Conservation (phyloP, 2,888 invertebrate species). For the Leptinotarsa rubiginosa region DNA sequence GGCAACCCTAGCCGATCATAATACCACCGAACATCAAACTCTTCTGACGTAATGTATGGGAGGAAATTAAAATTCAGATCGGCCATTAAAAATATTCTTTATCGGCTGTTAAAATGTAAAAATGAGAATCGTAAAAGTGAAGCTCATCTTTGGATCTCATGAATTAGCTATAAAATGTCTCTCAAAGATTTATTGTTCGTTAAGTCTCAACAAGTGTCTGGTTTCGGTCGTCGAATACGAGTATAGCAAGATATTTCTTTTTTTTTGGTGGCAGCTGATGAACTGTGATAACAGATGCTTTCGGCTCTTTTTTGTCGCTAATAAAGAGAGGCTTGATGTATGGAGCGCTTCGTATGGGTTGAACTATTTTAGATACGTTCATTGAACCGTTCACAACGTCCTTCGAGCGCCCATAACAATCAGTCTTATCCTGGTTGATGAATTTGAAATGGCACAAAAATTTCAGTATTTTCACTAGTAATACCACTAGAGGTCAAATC, state of each 20-base stretch:
- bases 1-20: not conserved
- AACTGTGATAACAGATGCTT: slow-evolving; percentile 22
- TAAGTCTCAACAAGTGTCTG: slow-evolving; percentile 21
- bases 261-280: slow-evolving; percentile 12
- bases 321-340: not conserved
- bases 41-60: not conserved
- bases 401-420: too few species aligned
- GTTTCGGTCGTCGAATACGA: slow-evolving; percentile 12
- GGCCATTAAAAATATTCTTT: slow-evolving; percentile 5
- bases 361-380: slow-evolving; percentile 3
- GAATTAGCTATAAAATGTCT: slow-evolving; percentile 17
- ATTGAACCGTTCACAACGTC: not conserved
- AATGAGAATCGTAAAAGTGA: slow-evolving; percentile 20
- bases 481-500: too few species aligned
- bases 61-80: slow-evolving; percentile 16
- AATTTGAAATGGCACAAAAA: too few species aligned
- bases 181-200: slow-evolving; percentile 14
- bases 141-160: slow-evolving; percentile 16
- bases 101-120: slow-evolving; percentile 16
- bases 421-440: too few species aligned
- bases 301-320: slow-evolving; percentile 15
- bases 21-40: slow-evolving; percentile 8
- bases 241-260: slow-evolving; percentile 12
- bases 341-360: slow-evolving; percentile 8
- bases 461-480: too few species aligned